phyloP scores from a whole-genome alignment of 2,113 vertebrate species.

The Oophaga pumilio region DNA sequence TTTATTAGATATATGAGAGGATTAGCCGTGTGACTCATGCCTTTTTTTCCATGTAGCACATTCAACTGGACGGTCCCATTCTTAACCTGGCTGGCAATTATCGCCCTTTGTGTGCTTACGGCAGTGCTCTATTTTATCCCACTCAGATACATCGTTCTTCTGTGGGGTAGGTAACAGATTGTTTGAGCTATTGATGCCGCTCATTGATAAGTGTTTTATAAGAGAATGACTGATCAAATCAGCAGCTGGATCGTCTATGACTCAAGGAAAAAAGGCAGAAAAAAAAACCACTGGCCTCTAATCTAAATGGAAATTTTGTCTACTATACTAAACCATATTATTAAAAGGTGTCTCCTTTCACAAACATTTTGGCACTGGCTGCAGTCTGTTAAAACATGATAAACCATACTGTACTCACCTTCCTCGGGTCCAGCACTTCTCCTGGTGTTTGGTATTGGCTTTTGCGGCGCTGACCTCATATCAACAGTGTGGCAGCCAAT shows the following conservation, averaged over 20 bases:
- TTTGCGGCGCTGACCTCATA: too few relatives aligned
- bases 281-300: slow-evolving; percentile 47
- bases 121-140: slow-evolving; percentile 90
- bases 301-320: neutral
- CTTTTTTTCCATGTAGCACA: slow-evolving; percentile 77
- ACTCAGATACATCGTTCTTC: slow-evolving; percentile 93
- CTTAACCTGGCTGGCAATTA: slow-evolving; percentile 93
- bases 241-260: slow-evolving; percentile 67
- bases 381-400: too few relatives aligned
- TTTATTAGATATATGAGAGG: slow-evolving; percentile 46
- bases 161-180: slow-evolving; percentile 89
- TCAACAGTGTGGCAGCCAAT: too few relatives aligned
- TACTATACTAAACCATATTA: slow-evolving; percentile 54
- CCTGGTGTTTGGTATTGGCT: too few relatives aligned
- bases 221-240: slow-evolving; percentile 67
- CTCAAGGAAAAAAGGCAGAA: slow-evolving; percentile 64
- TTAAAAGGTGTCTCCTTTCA: slow-evolving; percentile 39
- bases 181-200: slow-evolving; percentile 56
- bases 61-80: slow-evolving; percentile 99
- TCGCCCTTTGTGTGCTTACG: slow-evolving; percentile 83
- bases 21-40: slow-evolving; percentile 55
- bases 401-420: too few relatives aligned
- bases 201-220: slow-evolving; percentile 62
- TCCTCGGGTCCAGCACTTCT: too few relatives aligned
- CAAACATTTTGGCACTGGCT: too few relatives aligned